Conservation (phyloP, 2,888 invertebrate genomes). For the Drosophila pegasa region DNA sequence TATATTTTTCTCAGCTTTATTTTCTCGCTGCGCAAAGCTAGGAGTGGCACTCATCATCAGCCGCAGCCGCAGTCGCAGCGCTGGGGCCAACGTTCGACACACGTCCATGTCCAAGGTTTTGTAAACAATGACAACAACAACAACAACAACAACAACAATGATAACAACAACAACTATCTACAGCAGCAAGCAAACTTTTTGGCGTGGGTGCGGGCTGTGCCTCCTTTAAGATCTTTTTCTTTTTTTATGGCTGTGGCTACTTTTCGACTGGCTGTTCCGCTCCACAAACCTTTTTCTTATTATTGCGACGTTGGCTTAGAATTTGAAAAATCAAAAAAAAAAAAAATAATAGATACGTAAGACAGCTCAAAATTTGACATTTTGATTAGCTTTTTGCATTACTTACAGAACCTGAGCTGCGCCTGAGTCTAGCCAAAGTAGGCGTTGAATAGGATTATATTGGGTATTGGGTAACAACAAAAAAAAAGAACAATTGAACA, state of each 20-base stretch:
- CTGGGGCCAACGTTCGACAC: conserved; percentile 72
- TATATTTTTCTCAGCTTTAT: conserved; percentile 39
- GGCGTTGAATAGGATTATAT: conserved; percentile 6
- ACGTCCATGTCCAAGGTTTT: conserved; percentile 74
- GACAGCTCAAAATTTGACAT: conserved; percentile 31
- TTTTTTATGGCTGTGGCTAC: conserved; percentile 12
- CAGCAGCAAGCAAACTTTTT: conserved; percentile 22
- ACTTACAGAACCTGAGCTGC: not conserved
- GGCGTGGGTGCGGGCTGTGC: conserved; percentile 72
- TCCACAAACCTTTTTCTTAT: conserved; percentile 59
- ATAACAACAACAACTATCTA: conserved; percentile 51
- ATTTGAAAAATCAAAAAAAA: conserved; percentile 11
- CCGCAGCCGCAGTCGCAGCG: conserved; percentile 23
- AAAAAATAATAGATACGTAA: not conserved
- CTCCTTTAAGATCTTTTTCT: conserved; percentile 25
- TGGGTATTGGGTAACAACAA: not conserved
- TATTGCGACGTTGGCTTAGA: conserved; percentile 42
- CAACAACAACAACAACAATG: conserved; percentile 52
- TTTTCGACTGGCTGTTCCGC: conserved; percentile 60
- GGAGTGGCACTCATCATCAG: conserved; percentile 76
- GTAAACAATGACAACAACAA: conserved; percentile 57
- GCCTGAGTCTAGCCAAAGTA: not conserved
- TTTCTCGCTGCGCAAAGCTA: conserved; percentile 61
- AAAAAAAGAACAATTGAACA: not conserved
- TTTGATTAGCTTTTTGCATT: conserved; percentile 9